phyloP scores from a whole-genome alignment of 2,888 invertebrate species.

The Diloba caeruleocephala region DNA sequence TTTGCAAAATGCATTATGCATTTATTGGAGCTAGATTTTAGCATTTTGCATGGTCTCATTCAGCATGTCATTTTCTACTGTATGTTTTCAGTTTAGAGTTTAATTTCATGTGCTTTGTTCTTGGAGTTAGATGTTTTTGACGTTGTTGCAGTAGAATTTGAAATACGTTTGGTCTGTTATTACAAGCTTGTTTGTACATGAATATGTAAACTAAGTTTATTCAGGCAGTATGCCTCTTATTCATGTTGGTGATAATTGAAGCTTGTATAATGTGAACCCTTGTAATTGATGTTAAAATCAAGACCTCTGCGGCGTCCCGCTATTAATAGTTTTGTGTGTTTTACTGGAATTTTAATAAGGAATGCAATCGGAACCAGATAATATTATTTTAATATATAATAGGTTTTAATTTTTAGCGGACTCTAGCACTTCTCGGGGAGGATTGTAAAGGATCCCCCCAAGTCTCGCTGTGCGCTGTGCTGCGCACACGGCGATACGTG shows the following conservation, averaged over 20 bases:
- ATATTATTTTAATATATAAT: no score
- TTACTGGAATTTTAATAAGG: no score
- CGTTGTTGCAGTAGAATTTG: constrained; percentile 25
- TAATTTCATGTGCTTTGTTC: not conserved
- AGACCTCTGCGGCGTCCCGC: not conserved
- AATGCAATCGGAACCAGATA: no score
- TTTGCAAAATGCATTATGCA: constrained; percentile 66
- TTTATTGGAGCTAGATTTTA: constrained; percentile 27
- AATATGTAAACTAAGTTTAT: constrained; percentile 25
- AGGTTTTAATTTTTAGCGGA: no score
- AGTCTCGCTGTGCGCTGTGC: no score
- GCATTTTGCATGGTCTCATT: not conserved
- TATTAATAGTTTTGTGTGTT: no score
- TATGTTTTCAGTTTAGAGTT: fast-evolving
- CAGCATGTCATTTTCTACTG: constrained; percentile 2
- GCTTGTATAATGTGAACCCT: not conserved
- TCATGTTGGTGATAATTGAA: not conserved
- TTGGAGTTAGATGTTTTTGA: constrained; percentile 6
- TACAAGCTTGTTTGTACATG: constrained; percentile 27
- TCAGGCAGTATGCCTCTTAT: not conserved
- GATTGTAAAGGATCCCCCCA: no score
- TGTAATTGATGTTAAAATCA: not conserved
- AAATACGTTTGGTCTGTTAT: constrained; percentile 28
- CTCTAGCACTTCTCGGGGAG: no score
- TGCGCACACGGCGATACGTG: no score